A percentile compares a stretch with the other conserved stretches of the same genome.
Evolutionary conservation across 1,140 invertebrate genomes (phyloP).

Genomic region (Andricus grossulariae): DNA sequence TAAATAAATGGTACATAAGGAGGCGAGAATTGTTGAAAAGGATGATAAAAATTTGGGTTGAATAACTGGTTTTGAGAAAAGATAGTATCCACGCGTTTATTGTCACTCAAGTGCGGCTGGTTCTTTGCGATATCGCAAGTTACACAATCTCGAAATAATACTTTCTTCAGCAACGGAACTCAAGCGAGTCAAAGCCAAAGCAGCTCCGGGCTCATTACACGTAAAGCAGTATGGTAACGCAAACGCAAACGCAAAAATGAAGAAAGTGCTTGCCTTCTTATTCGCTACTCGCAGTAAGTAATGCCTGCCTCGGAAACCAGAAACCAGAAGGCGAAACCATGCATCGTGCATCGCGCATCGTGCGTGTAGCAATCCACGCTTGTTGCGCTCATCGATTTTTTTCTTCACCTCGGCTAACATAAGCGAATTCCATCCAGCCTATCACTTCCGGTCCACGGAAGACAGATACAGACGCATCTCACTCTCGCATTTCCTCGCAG

Average conservation of each 20-base stretch:
- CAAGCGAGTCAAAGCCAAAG: background rate
- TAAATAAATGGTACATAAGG: no score
- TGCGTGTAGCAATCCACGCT: constrained; percentile 34
- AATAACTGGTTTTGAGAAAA: background rate
- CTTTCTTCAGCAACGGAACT: constrained; percentile 25
- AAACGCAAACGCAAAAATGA: constrained; percentile 32
- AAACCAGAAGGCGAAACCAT: constrained; percentile 32
- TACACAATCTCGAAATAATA: constrained; percentile 17
- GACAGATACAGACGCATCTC: background rate
- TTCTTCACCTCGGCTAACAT: constrained; percentile 33
- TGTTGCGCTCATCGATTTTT: constrained; percentile 35
- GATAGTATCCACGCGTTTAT: background rate
- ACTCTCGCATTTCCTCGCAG: background rate
- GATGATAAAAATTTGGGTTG: no score
- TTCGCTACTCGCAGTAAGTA: background rate
- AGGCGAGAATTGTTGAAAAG: no score
- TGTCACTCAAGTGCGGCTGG: background rate
- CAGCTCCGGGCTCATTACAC: constrained; percentile 7
- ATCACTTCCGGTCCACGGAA: constrained; percentile 8
- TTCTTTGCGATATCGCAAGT: constrained; percentile 14
- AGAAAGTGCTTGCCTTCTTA: constrained; percentile 32
- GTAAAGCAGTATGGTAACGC: background rate
- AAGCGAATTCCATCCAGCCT: constrained; percentile 33
- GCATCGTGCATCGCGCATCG: background rate
- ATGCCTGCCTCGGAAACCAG: constrained; percentile 31